Evolutionary conservation across 2,113 vertebrate genomes (phyloP).

Genomic region (Gnathonemus longibarbis): DNA sequence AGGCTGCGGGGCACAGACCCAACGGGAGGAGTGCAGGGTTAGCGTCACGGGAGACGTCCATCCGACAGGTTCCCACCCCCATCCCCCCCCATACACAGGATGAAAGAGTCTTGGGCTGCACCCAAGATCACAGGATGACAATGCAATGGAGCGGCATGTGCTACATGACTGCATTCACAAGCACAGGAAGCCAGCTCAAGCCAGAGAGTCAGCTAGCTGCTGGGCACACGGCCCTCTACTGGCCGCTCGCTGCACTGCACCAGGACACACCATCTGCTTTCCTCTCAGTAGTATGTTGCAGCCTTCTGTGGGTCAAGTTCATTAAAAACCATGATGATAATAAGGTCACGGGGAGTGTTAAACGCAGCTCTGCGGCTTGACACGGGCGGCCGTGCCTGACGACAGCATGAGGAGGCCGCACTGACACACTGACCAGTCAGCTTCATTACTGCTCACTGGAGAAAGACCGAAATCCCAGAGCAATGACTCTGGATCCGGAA

Average conservation of each 20-base stretch:
- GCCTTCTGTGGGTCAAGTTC: not conserved
- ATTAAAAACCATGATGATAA: not conserved
- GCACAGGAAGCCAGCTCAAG: slow-evolving; percentile 5
- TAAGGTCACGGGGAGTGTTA: not conserved
- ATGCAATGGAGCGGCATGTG: slow-evolving; percentile 5
- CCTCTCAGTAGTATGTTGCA: not conserved
- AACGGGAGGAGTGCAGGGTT: slow-evolving; percentile 37
- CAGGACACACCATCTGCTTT: not conserved
- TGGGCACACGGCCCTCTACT: not conserved
- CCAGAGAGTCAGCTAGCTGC: not conserved
- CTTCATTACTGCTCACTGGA: not conserved
- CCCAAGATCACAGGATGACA: slow-evolving; percentile 1
- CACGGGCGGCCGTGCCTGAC: not conserved
- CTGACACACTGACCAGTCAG: not conserved
- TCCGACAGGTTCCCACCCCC: not conserved
- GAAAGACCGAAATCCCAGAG: not conserved
- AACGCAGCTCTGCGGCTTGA: not conserved
- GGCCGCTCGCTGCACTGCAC: not conserved
- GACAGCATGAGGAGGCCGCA: not conserved
- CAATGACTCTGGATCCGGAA: not conserved
- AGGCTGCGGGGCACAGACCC: slow-evolving; percentile 83
- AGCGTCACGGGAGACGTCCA: not conserved
- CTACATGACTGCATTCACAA: slow-evolving; percentile 18
- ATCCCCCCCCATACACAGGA: not conserved
- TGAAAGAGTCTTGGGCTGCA: slow-evolving; percentile 1